A percentile compares a stretch with the other conserved stretches of the same genome.
phyloP scores from a whole-genome alignment of 2,888 invertebrate species.

The Myopa tessellatipennis region DNA sequence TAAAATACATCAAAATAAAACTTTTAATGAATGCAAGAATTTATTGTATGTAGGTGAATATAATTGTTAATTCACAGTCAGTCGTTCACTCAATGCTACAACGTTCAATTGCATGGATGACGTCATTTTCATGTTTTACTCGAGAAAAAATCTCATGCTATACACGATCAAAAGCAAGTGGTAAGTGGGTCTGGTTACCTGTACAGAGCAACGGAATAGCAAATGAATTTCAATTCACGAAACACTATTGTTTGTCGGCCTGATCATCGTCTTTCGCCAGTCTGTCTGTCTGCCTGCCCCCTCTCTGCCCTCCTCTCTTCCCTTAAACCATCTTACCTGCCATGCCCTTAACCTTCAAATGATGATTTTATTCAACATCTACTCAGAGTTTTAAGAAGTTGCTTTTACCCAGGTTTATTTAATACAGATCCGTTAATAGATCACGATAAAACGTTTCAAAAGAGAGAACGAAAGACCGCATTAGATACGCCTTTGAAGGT shows the following conservation, averaged over 20 bases:
- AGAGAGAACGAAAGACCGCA: too few species aligned
- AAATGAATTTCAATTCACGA: neutral
- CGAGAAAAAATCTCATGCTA: neutral
- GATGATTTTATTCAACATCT: too few species aligned
- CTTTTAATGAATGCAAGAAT: constrained; percentile 15
- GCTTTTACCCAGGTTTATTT: neutral
- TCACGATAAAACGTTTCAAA: too few species aligned
- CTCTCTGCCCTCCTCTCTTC: too few species aligned
- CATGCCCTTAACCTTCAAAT: neutral
- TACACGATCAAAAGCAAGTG: neutral
- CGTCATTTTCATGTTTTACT: constrained; percentile 11
- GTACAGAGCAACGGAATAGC: neutral
- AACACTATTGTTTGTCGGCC: too few species aligned
- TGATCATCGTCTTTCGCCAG: too few species aligned
- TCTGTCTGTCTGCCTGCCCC: too few species aligned
- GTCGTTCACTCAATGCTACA: neutral
- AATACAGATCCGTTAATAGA: neutral
- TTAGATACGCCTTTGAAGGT: too few species aligned
- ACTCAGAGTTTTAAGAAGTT: too few species aligned
- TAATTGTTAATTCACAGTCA: neutral
- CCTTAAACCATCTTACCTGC: neutral
- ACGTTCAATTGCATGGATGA: neutral
- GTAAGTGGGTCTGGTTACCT: neutral
- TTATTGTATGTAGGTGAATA: constrained; percentile 3
- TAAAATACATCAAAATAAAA: too few species aligned